phyloP scores from a whole-genome alignment of 2,888 invertebrate species.

The Agrilus cyanescens region DNA sequence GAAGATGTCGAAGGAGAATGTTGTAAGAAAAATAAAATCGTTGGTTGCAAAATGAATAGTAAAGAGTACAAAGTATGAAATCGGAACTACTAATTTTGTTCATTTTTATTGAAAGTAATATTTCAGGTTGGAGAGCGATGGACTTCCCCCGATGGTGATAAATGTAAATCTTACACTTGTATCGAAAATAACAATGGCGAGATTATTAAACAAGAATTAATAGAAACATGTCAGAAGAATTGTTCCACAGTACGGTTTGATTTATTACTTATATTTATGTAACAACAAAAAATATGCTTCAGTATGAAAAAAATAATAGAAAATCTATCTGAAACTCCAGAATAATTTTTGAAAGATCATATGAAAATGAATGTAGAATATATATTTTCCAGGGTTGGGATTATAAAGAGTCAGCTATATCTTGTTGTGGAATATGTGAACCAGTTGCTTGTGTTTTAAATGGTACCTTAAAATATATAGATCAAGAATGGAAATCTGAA shows the following conservation, averaged over 20 bases:
- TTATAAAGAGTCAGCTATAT: slow-evolving; percentile 36
- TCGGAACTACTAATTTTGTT: too few species aligned
- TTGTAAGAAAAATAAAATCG: slow-evolving; percentile 41
- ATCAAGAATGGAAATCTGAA: slow-evolving; percentile 45
- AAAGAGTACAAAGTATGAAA: slow-evolving; percentile 37
- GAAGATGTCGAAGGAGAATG: slow-evolving; percentile 40
- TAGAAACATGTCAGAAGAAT: slow-evolving; percentile 43
- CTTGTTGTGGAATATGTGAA: slow-evolving; percentile 55
- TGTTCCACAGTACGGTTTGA: slow-evolving; percentile 30
- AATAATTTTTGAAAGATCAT: neutral
- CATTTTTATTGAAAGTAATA: too few species aligned
- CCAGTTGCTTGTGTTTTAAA: slow-evolving; percentile 48
- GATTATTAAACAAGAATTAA: slow-evolving; percentile 41
- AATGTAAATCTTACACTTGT: slow-evolving; percentile 46
- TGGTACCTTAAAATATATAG: slow-evolving; percentile 37
- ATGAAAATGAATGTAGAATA: neutral
- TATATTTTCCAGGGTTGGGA: slow-evolving; percentile 43
- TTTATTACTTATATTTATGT: slow-evolving; percentile 2
- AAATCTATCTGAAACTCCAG: too few species aligned
- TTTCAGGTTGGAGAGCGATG: slow-evolving; percentile 42
- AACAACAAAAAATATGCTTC: too few species aligned
- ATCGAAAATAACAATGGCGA: slow-evolving; percentile 35
- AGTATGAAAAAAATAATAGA: too few species aligned
- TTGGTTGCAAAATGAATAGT: slow-evolving; percentile 43
- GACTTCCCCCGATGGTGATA: slow-evolving; percentile 42